Base-by-base conservation (phyloP, 2,797 vertebrate species). In the Lagocephalus sceleratus region DNA sequence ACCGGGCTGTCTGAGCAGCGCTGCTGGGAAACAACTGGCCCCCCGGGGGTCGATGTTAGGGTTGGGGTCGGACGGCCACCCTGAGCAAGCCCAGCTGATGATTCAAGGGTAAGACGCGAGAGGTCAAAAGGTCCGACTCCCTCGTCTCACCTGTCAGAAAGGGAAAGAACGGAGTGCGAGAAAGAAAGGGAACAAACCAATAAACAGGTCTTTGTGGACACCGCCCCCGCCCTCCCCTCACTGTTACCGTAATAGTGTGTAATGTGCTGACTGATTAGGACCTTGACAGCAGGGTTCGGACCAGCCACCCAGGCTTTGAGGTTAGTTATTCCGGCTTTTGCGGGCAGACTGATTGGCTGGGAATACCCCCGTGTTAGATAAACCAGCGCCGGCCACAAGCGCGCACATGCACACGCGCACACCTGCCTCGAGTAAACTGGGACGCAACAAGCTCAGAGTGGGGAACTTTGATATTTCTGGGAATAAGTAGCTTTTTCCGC, bases 301-400 rank as follows among this genome's bases (percentile, higher is more conserved):
- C 68, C 76, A 80, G 78, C 82, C 83, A 80, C 72, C 80, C 85
- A 88, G 82, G 83, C 86, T 76, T 76, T 85, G 79, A 82, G 83
- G 84, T 84, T 86, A 79, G 79, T 81, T 74, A 66, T 68, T 78
- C 81, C 79, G 83, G 82, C 50, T 85, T 85, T 76, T 87, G 85
- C 71, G 84, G 84, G 67, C 76, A 87, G 85, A 86, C 81, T 79
- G 70, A 81, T 79, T 83, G 83, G 79, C 84, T 84, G 57, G 65
- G 71, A 78, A 76, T 65, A 74, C 70, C 63, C 75, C 59, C 74
- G 59, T 74, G 60, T 84, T 83, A 83, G 67, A 73, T 71, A 71
- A 73, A 85, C 66, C 73, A 60, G 50, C 60, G 57, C 55, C 50
- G 64, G 63, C 76, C 65, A 11, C 73, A 70, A 75, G 60, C 71